phyloP scores from a whole-genome alignment of 2,888 invertebrate species.

The Lymantria dispar region DNA sequence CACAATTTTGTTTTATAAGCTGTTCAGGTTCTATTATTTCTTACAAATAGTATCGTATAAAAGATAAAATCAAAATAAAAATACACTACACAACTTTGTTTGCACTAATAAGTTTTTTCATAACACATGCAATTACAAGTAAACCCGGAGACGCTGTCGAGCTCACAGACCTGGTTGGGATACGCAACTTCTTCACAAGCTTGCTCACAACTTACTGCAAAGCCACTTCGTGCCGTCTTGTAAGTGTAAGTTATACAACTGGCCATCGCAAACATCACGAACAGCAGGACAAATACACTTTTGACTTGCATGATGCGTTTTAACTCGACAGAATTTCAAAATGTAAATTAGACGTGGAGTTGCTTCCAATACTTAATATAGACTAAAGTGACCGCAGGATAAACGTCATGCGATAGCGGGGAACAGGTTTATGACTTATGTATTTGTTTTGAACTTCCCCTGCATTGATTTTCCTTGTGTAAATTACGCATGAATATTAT shows the following conservation, averaged over 20 bases:
- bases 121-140: background rate
- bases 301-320: background rate
- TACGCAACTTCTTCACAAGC: background rate
- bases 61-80: background rate
- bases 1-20: background rate
- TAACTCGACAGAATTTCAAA: background rate
- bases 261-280: background rate
- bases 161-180: background rate
- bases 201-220: background rate
- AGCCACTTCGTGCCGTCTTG: background rate
- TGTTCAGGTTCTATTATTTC: background rate
- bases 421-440: background rate
- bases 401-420: background rate
- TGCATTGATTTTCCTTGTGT: background rate
- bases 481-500: background rate
- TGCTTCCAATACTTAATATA: background rate
- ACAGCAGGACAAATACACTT: background rate
- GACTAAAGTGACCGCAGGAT: background rate
- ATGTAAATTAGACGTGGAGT: background rate
- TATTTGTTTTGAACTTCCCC: background rate
- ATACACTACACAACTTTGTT: background rate
- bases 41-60: background rate
- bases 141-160: background rate
- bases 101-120: background rate
- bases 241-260: background rate